These are phyloP conservation scores for Crypturellus tataupa DNA, from an alignment of 2,797 vertebrate genomes.

Conservation along the genomic window DNA sequence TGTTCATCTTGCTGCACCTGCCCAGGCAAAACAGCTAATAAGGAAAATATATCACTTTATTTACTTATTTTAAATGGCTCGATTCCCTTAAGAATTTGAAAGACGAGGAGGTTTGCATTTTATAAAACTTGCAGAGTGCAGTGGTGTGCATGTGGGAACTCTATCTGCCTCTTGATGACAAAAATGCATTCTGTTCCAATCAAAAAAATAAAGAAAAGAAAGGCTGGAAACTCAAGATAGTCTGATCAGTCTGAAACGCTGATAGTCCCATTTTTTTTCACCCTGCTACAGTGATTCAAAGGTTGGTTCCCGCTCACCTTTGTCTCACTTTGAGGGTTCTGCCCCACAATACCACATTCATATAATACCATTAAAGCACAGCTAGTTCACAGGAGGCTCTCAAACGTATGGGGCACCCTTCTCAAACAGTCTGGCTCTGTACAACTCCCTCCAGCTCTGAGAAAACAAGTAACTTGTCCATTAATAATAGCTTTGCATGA, in stretches of 20 bases:
- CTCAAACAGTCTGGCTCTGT: constrained; percentile 29
- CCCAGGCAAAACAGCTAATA: not conserved
- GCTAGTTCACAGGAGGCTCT: constrained; percentile 43
- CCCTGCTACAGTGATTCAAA: constrained; percentile 50
- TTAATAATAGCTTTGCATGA: not conserved
- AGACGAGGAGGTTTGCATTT: constrained; percentile 45
- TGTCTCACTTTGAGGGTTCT: constrained; percentile 36
- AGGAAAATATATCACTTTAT: not conserved
- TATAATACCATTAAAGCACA: constrained; percentile 40
- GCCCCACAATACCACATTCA: constrained; percentile 45
- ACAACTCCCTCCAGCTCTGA: not conserved
- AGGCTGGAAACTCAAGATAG: constrained; percentile 55
- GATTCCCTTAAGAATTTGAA: constrained; percentile 44
- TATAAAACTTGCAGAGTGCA: constrained; percentile 30
- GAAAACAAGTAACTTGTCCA: not conserved
- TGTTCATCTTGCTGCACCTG: constrained; percentile 33
- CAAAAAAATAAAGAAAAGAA: constrained; percentile 38
- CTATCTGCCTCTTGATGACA: constrained; percentile 55
- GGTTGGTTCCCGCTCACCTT: constrained; percentile 59
- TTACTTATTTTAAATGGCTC: not conserved
- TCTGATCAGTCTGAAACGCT: not conserved
- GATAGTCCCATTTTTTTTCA: constrained; percentile 45
- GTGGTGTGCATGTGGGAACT: constrained; percentile 16
- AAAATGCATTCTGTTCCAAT: constrained; percentile 42
- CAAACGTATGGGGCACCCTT: not conserved